Evolutionary conservation across 1,140 invertebrate genomes (phyloP), one percentile per base, ranked within the genome.

Genomic region (Batillaria attramentaria): DNA sequence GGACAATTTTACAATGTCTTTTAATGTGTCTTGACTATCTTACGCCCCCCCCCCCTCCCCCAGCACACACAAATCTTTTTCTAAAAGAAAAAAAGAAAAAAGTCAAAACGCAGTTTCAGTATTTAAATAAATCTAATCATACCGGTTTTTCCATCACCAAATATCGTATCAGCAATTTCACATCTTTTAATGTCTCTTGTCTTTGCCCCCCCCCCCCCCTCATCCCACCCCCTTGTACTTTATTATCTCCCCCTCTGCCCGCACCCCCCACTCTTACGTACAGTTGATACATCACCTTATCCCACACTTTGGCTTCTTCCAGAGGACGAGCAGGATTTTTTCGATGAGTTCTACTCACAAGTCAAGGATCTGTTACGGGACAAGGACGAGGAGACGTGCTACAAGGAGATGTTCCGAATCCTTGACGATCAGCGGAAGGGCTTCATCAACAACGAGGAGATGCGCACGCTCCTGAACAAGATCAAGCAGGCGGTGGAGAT

Each of bases 341-440:
- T 81, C 80, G 77, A 81, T 57, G 80, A 79, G 80, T 81, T 81
- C 73, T 81, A 79, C 73, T 76, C 77, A 18, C 77, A 81, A 62
- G 72, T 81, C 65, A 75, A 73, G 28, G 72, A 79, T 28, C 74
- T 81, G 3, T 73, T 81, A 39, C 41, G 69, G 41, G 77, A 81
- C 54, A 81, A 79, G 57, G 80, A 81, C 57, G 77, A 81, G 77
- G 80, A 81, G 80, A 79, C 80, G 20, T 81, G 80, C 80, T 81
- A 81, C 80, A 81, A 81, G 73, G 80, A 81, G 68, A 81, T 81
- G 80, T 81, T 81, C 77, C 72, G 80, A 28, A 81, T 81, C 54
- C 73, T 81, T 46, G 80, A 81, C 73, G 77, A 76, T 41, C 68
- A 79, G 72, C 43, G 50, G 33, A 81, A 81, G 54, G 80, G 80